Conservation (phyloP, 1,140 invertebrate genomes). For the Drosophila yakuba region DNA sequence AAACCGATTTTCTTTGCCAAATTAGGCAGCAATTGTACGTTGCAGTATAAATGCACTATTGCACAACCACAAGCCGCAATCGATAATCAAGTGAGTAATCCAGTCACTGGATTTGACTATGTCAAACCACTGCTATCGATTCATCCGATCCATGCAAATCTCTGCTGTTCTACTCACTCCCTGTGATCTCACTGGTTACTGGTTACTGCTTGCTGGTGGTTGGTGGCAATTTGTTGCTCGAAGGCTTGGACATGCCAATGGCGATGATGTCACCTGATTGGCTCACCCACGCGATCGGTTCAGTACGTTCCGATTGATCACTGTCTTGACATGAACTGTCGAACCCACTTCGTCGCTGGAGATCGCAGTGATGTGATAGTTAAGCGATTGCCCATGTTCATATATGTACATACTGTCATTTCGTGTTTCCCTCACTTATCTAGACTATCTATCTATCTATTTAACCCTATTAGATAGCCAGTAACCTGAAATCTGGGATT, state of each 20-base stretch:
- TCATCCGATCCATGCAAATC: slow-evolving; percentile 28
- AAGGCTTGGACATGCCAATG: slow-evolving; percentile 27
- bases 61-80: neutral
- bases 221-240: slow-evolving; percentile 18
- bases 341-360: slow-evolving; percentile 13
- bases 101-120: slow-evolving; percentile 5
- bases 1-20: too few species aligned
- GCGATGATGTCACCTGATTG: slow-evolving; percentile 38
- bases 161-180: slow-evolving; percentile 8
- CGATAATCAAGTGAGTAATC: slow-evolving; percentile 32
- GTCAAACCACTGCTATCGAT: slow-evolving; percentile 13
- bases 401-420: neutral
- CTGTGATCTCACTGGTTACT: slow-evolving; percentile 22
- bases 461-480: too few species aligned
- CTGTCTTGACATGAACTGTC: slow-evolving; percentile 29
- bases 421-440: neutral
- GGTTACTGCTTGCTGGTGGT: slow-evolving; percentile 7
- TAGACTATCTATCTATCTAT: too few species aligned
- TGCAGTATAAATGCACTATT: neutral
- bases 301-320: slow-evolving; percentile 24
- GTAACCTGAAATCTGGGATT: too few species aligned
- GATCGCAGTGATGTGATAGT: slow-evolving; percentile 11
- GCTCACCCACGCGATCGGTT: slow-evolving; percentile 22
- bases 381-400: neutral
- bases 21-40: too few species aligned